Evolutionary conservation across 2,888 invertebrate genomes (phyloP).

Genomic region (Bembecia ichneumoniformis): DNA sequence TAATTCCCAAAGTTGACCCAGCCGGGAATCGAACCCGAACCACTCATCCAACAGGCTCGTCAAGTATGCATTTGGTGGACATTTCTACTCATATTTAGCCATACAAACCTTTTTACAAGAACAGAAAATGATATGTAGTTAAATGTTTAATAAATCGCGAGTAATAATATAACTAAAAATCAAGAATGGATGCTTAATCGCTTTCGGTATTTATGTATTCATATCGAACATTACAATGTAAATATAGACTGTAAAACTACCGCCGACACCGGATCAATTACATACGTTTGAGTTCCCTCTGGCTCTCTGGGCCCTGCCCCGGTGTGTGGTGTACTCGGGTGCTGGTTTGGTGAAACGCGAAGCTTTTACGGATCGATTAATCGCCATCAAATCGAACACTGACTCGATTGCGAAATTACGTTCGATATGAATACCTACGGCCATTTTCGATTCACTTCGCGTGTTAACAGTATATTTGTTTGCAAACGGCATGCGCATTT

Average conservation of each 20-base stretch:
- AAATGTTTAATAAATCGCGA: too few species aligned
- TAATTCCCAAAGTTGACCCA: too few species aligned
- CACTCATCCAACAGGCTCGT: too few species aligned
- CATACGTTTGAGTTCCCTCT: background rate
- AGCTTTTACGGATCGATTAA: conserved; percentile 11
- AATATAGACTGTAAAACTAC: background rate
- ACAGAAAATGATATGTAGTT: too few species aligned
- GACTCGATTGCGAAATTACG: conserved; percentile 3
- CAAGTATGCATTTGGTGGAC: too few species aligned
- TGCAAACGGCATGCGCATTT: background rate
- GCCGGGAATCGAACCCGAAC: too few species aligned
- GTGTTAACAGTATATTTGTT: background rate
- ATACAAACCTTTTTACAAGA: too few species aligned
- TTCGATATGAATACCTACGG: background rate
- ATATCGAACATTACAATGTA: background rate
- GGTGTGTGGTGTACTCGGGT: background rate
- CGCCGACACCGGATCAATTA: background rate
- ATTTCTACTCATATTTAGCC: too few species aligned
- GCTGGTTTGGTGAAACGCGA: conserved; percentile 1
- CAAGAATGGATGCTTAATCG: background rate
- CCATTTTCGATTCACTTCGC: background rate
- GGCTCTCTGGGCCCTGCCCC: background rate
- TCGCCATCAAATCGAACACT: conserved; percentile 7
- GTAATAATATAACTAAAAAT: too few species aligned
- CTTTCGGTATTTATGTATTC: background rate